These are phyloP conservation scores for Volucella zonaria DNA, from an alignment of 2,888 invertebrate genomes.

Conservation along the genomic window DNA sequence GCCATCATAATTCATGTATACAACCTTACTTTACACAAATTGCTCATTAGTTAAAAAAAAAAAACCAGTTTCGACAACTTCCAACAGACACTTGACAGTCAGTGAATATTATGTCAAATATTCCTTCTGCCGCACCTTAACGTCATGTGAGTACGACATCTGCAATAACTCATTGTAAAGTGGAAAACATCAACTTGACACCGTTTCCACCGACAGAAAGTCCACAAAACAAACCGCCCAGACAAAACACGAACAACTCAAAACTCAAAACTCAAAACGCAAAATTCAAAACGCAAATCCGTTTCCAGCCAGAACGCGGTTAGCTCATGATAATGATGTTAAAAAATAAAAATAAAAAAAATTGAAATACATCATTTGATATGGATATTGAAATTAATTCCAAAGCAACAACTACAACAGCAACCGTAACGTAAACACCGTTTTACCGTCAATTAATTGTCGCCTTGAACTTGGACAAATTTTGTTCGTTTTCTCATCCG, in stretches of 20 bases:
- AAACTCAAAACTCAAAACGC: constrained; percentile 11
- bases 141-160: neutral
- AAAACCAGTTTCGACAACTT: no score
- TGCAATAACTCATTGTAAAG: constrained; percentile 6
- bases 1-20: no score
- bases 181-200: constrained; percentile 28
- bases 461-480: constrained; percentile 60
- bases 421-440: constrained; percentile 3
- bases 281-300: constrained; percentile 9
- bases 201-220: constrained; percentile 14
- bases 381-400: neutral
- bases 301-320: neutral
- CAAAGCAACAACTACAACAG: neutral
- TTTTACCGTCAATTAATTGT: constrained; percentile 57
- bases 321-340: neutral
- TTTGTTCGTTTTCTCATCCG: constrained; percentile 21
- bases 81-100: no score
- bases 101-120: constrained; percentile 1
- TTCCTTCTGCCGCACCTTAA: neutral
- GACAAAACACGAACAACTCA: constrained; percentile 11
- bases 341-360: constrained; percentile 1
- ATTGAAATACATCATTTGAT: constrained; percentile 7
- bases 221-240: constrained; percentile 12
- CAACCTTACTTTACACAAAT: no score
- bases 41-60: no score